Percentiles rank a stretch among this genome's conserved stretches.
phyloP scores from a whole-genome alignment of 2,113 vertebrate species.

The Myrmecophaga tridactyla region DNA sequence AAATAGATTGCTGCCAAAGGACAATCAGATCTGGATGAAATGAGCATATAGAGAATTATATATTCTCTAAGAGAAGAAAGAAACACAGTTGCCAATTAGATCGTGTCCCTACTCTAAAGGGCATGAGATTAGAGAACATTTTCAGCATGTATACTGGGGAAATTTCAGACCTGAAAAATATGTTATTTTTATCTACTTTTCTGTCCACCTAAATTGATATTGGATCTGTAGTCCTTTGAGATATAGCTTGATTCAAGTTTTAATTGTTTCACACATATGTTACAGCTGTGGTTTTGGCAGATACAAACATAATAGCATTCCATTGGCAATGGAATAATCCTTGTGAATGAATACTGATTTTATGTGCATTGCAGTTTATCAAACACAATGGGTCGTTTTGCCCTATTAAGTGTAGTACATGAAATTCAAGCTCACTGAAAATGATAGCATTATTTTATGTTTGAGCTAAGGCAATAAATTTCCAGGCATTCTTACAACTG shows the following conservation, averaged over 20 bases:
- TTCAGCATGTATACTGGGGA: background rate
- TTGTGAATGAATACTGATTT: conserved; percentile 79
- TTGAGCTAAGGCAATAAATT: background rate
- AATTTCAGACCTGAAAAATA: background rate
- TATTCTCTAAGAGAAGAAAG: background rate
- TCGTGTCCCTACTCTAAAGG: background rate
- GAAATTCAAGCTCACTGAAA: background rate
- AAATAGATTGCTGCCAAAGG: background rate
- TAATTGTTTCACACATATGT: conserved; percentile 73
- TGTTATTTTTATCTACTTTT: background rate
- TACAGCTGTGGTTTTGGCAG: conserved; percentile 75
- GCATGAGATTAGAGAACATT: background rate
- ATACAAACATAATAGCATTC: conserved; percentile 73
- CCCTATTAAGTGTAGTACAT: background rate
- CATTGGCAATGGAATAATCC: conserved; percentile 67
- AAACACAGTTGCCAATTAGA: background rate
- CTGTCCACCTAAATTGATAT: conserved; percentile 36
- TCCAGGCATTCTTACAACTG: background rate
- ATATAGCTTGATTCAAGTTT: conserved; percentile 58
- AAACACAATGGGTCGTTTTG: conserved; percentile 63
- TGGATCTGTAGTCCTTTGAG: background rate
- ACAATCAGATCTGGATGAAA: background rate
- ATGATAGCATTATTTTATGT: background rate
- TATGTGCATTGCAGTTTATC: conserved; percentile 57
- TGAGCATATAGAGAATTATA: background rate